Conservation (phyloP, 2,888 invertebrate species). For the Drosophila kanekoi region DNA sequence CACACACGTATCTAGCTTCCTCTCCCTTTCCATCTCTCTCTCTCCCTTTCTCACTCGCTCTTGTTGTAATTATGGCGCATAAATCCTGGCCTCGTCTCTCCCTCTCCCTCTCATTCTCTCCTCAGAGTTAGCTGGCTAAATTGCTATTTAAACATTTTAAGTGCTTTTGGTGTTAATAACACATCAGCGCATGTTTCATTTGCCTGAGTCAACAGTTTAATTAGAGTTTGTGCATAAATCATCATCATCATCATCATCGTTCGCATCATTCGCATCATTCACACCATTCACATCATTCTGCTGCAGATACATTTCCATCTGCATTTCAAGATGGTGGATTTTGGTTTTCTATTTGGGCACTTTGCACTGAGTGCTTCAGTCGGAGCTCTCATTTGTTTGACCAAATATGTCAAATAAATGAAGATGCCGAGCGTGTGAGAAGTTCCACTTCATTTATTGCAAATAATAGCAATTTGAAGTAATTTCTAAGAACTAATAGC, state of each 20-base stretch:
- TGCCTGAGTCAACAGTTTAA: conserved; percentile 75
- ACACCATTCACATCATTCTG: conserved; percentile 9
- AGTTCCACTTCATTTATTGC: conserved; percentile 17
- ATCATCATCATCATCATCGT: conserved; percentile 27
- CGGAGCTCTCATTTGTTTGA: conserved; percentile 21
- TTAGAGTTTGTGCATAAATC: conserved; percentile 74
- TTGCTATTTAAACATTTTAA: conserved; percentile 74
- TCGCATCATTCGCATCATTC: conserved; percentile 3
- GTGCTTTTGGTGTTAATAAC: conserved; percentile 75
- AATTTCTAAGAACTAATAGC: background rate
- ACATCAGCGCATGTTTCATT: conserved; percentile 75
- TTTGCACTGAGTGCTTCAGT: conserved; percentile 9
- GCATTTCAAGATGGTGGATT: conserved; percentile 27
- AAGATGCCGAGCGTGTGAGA: conserved; percentile 11
- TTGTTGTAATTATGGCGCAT: conserved; percentile 35
- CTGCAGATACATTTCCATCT: conserved; percentile 33
- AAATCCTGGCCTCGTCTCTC: conserved; percentile 13
- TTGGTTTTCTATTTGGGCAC: conserved; percentile 9
- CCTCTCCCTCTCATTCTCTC: background rate
- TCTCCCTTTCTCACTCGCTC: background rate
- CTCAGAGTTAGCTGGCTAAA: conserved; percentile 25
- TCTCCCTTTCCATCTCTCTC: background rate
- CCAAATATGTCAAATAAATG: conserved; percentile 18
- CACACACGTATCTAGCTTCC: conserved; percentile 8
- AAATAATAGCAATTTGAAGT: background rate